A percentile compares a stretch with the other conserved stretches of the same genome.
phyloP scores from a whole-genome alignment of 2,797 vertebrate species.

The Phalanger gymnotis region DNA sequence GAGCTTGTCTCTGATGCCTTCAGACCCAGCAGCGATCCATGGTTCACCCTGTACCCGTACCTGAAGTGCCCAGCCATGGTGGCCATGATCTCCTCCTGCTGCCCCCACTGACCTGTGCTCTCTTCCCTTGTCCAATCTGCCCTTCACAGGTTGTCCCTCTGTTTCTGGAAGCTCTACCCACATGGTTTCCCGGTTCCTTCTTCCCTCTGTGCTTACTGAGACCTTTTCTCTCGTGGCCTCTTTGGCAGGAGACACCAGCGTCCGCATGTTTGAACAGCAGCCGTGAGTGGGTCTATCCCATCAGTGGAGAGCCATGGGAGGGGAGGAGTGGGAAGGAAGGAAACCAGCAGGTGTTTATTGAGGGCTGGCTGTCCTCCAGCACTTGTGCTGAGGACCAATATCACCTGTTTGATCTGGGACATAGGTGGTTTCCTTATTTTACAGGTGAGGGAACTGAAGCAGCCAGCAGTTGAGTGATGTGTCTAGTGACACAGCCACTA shows the following conservation, averaged over 20 bases:
- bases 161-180: slow-evolving; percentile 85
- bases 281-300: slow-evolving; percentile 83
- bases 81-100: not conserved
- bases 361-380: not conserved
- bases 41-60: not conserved
- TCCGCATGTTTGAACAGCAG: slow-evolving; percentile 94
- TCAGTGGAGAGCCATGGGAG: not conserved
- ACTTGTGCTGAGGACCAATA: not conserved
- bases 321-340: not conserved
- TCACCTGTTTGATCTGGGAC: not conserved
- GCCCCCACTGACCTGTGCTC: not conserved
- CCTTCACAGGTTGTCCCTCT: slow-evolving; percentile 63
- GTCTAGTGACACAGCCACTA: not conserved
- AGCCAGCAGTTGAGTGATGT: not conserved
- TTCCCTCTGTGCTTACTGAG: slow-evolving; percentile 93
- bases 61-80: not conserved
- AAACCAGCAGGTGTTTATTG: not conserved
- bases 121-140: not conserved
- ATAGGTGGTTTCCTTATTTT: not conserved
- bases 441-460: not conserved
- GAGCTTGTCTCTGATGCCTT: not conserved
- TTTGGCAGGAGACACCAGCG: slow-evolving; percentile 92
- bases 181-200: slow-evolving; percentile 93
- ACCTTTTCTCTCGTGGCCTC: slow-evolving; percentile 90
- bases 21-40: fast-evolving